Conservation (phyloP, 2,797 vertebrate genomes). For the Furcifer pardalis region DNA sequence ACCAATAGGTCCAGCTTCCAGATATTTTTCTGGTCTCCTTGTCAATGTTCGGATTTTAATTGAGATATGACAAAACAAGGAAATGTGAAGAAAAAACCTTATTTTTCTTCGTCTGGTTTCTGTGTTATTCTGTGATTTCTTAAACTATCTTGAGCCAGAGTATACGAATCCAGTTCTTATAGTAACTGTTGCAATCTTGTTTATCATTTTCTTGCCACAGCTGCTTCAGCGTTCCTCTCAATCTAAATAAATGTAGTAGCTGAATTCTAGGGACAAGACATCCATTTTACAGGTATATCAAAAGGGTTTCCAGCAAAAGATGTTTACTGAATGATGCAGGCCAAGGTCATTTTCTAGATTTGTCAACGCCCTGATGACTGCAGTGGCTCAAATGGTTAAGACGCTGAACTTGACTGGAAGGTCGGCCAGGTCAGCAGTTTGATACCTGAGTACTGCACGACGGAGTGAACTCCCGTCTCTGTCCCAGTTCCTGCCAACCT, state of each 20-base stretch:
- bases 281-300: neutral
- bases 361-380: too few species aligned
- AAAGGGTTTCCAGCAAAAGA: neutral
- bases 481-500: too few species aligned
- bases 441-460: too few species aligned
- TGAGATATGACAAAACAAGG: neutral
- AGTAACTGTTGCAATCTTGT: neutral
- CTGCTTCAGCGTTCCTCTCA: neutral
- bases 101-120: neutral
- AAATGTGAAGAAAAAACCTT: neutral
- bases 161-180: constrained; percentile 5
- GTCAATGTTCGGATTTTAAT: neutral
- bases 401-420: too few species aligned
- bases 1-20: too few species aligned
- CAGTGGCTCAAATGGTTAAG: too few species aligned
- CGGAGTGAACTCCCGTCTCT: too few species aligned
- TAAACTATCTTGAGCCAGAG: neutral
- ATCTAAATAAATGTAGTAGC: neutral
- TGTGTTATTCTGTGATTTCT: neutral
- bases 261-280: neutral
- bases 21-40: neutral
- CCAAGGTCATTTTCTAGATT: neutral
- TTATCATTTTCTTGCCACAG: neutral
- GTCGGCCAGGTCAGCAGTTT: too few species aligned
- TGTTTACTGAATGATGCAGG: neutral